Evolutionary conservation across 2,888 invertebrate genomes (phyloP).

Genomic region (Nymphalis polychloros): DNA sequence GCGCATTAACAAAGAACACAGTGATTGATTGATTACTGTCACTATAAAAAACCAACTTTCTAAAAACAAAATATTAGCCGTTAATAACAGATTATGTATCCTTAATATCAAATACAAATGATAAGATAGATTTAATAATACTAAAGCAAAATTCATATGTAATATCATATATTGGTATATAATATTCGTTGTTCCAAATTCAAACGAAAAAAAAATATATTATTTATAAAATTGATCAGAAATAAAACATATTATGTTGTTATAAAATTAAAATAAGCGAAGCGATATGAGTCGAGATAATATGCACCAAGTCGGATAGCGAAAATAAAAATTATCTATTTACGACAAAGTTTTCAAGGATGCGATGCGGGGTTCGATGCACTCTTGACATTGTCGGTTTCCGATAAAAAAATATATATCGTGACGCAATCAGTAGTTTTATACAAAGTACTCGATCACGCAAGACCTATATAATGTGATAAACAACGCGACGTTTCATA

Average conservation of each 20-base stretch:
- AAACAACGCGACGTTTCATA: constrained; percentile 17
- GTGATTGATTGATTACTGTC: no score
- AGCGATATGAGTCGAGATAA: constrained; percentile 28
- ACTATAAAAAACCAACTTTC: no score
- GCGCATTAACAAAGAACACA: no score
- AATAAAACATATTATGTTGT: constrained; percentile 13
- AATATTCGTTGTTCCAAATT: background rate
- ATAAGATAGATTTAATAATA: no score
- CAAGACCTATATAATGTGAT: constrained; percentile 35
- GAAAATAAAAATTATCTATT: constrained; percentile 55
- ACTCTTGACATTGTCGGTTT: constrained; percentile 70
- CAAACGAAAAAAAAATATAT: background rate
- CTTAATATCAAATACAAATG: no score
- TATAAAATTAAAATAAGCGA: constrained; percentile 24
- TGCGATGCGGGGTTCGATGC: constrained; percentile 62
- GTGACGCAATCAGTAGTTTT: constrained; percentile 45
- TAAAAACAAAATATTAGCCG: no score
- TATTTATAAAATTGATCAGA: constrained; percentile 1
- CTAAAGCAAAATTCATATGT: no score
- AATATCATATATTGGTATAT: no score
- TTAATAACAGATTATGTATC: no score
- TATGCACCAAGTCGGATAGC: constrained; percentile 37
- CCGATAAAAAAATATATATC: constrained; percentile 44
- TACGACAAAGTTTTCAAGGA: constrained; percentile 72
- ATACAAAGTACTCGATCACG: constrained; percentile 31